Base-by-base conservation (phyloP, 2,797 vertebrate genomes). In the Orientallactaga sibirica region DNA sequence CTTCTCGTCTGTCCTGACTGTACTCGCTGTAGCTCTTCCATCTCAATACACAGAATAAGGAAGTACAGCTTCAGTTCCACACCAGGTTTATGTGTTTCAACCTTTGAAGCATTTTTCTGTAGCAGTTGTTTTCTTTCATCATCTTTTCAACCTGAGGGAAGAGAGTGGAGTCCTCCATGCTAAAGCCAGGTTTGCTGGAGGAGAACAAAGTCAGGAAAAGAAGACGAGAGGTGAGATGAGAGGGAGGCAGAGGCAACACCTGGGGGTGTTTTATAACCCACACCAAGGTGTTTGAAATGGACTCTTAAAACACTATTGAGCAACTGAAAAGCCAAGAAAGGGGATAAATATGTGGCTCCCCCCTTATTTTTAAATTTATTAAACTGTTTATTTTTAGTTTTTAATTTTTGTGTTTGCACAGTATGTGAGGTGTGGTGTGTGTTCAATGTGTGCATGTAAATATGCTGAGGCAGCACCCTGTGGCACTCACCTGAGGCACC, bases 91-190 rank as follows among this genome's bases (percentile, higher is more conserved):
- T 52, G 9, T 70, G 24, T 79, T 77, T 93, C 86, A 70, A 74
- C 79, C 62, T 86, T 73, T 29, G 20, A 73, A 27, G 55, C n/a
- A 66, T 84, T 91, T 82, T 76, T n/a, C 37, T 64, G 33, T 24
- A 33, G 3, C 4, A 25, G 11, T 52, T 52, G 52, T 52, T 52
- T 52, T 52, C 52, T 52, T 52, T 12, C 52, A 52, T 52, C 52
- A 52, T 52, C 52, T 52, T 52, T 52, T 52, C 52, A 52, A 52
- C 52, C 52, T 52, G 52, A 52, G 52, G 52, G 11, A 52, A 52
- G 52, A 37, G 33, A 37, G 33, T 52, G 52, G 52, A 52, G 7
- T 52, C 52, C 11, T 7, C 52, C 11, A 52, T 52, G 52, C 52
- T 52, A 25, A 75, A 33, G 14, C 16, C 48, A 11, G 9, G 2